These are phyloP conservation scores for Poeciliopsis paucimaculata DNA, from an alignment of 2,797 vertebrate genomes.

Conservation along the genomic window DNA sequence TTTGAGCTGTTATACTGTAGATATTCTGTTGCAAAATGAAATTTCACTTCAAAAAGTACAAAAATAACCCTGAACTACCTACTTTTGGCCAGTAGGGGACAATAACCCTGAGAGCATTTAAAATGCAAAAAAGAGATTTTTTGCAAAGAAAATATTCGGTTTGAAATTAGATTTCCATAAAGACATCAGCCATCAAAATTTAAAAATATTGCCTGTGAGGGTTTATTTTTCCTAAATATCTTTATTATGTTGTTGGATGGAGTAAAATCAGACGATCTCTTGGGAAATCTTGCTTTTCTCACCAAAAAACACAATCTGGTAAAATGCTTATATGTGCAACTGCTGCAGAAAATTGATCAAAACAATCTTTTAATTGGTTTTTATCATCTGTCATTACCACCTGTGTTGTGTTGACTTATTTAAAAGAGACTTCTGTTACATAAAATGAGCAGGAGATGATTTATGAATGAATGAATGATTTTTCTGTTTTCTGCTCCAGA, in stretches of 20 bases:
- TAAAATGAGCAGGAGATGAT: background rate
- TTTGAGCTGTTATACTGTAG: background rate
- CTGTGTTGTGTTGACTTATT: too few species aligned
- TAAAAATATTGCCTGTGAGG: background rate
- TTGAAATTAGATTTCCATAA: background rate
- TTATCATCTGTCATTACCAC: background rate
- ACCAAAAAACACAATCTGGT: background rate
- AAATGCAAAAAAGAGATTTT: background rate
- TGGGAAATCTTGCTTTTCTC: background rate
- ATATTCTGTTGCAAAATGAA: background rate
- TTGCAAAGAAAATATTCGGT: too few species aligned
- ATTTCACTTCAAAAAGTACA: background rate
- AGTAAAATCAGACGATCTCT: background rate
- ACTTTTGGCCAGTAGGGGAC: background rate
- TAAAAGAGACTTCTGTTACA: background rate
- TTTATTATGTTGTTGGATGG: background rate
- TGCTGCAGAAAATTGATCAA: background rate
- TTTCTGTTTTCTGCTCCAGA: constrained; percentile 69
- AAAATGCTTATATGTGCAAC: background rate
- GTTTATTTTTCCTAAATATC: background rate
- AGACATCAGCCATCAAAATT: too few species aligned
- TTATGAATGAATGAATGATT: background rate
- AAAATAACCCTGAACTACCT: background rate
- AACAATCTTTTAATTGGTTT: background rate
- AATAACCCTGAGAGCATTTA: background rate